Conservation (phyloP, 2,888 invertebrate genomes). For the Steinernema carpocapsae region DNA sequence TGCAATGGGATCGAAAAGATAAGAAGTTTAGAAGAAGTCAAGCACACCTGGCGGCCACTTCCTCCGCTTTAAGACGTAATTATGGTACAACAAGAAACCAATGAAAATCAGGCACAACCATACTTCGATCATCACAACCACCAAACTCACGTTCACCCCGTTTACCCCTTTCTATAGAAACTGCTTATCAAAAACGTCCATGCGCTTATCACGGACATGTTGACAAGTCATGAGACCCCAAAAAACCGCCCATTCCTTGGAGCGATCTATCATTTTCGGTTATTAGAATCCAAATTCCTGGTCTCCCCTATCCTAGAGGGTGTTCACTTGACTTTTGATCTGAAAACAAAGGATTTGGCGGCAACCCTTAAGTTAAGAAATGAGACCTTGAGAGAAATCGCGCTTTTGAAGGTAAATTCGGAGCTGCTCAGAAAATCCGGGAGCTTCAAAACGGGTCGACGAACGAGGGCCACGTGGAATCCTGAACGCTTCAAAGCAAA, state of each 20-base stretch:
- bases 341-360: neutral
- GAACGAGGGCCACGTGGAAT: too few relatives aligned
- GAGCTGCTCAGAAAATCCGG: too few relatives aligned
- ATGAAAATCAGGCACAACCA: neutral
- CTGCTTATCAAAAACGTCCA: too few relatives aligned
- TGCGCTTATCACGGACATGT: neutral
- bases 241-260: neutral
- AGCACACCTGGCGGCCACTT: neutral
- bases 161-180: constrained; percentile 15
- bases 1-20: neutral
- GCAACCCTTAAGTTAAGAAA: too few relatives aligned
- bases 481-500: too few relatives aligned
- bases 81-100: neutral
- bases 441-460: too few relatives aligned
- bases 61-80: neutral
- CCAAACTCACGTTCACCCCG: neutral
- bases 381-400: too few relatives aligned
- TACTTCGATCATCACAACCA: constrained; percentile 1
- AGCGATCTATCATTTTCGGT: neutral
- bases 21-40: too few relatives aligned
- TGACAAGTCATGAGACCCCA: neutral
- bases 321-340: neutral
- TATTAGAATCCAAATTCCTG: neutral
- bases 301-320: too few relatives aligned
- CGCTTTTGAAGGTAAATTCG: too few relatives aligned